phyloP scores from a whole-genome alignment of 2,888 invertebrate genomes.

The Arctia plantaginis region DNA sequence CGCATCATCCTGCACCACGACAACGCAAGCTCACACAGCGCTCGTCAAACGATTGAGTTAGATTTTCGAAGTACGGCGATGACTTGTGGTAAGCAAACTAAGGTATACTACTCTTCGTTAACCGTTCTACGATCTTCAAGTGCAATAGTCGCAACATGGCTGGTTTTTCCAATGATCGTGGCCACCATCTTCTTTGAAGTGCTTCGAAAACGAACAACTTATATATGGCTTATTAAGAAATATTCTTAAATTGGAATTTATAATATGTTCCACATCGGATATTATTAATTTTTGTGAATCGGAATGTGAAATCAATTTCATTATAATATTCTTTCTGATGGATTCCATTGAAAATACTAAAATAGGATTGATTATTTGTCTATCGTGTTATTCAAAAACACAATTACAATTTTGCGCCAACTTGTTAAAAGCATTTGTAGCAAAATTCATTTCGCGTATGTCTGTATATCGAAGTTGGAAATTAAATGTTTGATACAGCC shows the following conservation, averaged over 20 bases:
- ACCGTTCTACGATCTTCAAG: too few species aligned
- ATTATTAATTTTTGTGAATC: background rate
- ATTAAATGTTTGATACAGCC: constrained; percentile 44
- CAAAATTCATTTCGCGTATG: constrained; percentile 38
- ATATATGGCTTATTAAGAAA: too few species aligned
- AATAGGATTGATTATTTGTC: background rate
- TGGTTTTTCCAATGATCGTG: too few species aligned
- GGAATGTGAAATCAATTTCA: background rate
- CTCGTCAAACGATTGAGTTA: too few species aligned
- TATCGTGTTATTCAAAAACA: background rate
- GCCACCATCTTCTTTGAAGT: too few species aligned
- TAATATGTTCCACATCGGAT: background rate
- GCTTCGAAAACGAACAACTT: too few species aligned
- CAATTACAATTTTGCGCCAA: constrained; percentile 8
- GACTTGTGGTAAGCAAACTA: too few species aligned
- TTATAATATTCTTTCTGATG: background rate
- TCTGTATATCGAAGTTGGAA: constrained; percentile 33
- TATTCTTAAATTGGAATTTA: background rate
- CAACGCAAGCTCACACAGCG: too few species aligned
- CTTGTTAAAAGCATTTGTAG: constrained; percentile 32
- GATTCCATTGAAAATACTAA: background rate
- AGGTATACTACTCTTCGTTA: too few species aligned
- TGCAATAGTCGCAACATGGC: too few species aligned
- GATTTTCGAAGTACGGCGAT: too few species aligned
- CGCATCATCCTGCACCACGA: too few species aligned